Base-by-base conservation (phyloP, 1,140 invertebrate genomes). In the Acyrthosiphon pisum region DNA sequence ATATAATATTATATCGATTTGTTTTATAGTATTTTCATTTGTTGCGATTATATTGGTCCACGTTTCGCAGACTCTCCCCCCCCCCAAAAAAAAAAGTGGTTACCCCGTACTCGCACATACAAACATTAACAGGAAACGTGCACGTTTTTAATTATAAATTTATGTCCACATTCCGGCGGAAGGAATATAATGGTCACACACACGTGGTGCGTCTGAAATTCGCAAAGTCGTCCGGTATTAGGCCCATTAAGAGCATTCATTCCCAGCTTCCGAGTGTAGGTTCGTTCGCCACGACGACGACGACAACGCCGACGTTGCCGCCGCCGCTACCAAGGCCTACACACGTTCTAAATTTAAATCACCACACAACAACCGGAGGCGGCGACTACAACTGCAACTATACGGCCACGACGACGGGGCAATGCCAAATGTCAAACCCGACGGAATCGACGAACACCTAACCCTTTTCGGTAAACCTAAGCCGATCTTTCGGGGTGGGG, bases 281-380 rank as follows among this genome's bases (percentile, higher is more conserved):
- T 18, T 22, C 23, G 37, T 35, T 41, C 9, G 35, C 76, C 23
- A 35, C 44, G 60, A 76, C 60, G 11, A 35, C 60, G 60, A 68
- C 60, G 6, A 35, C 30, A 14, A 9, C 30, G 30, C 6, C 60
- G n/a, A 6, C 6, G 60, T 30, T n/a, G 30, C 60, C 46, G 26
- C 30, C 30, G 48, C 20, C 20, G n/a, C 44, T 22, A 84, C 91
- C 91, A 84, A 93, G 91, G 91, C 91, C 91, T 86, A 56, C 91
- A 53, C 81, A 20, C 22, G n/a, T 37, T 93, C 91, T 93, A 93
- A 84, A 86, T 93, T 93, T 93, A 93, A 93, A 93, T 44, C 76
- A 37, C 56, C 76, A 53, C 48, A 48, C 81, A 48, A 84, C 76
- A 14, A 56, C 88, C 48, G 35, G 20, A 89, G n/a, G n/a, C 83